Conservation (phyloP, 2,888 invertebrate genomes). For the Crepidodera aurea region DNA sequence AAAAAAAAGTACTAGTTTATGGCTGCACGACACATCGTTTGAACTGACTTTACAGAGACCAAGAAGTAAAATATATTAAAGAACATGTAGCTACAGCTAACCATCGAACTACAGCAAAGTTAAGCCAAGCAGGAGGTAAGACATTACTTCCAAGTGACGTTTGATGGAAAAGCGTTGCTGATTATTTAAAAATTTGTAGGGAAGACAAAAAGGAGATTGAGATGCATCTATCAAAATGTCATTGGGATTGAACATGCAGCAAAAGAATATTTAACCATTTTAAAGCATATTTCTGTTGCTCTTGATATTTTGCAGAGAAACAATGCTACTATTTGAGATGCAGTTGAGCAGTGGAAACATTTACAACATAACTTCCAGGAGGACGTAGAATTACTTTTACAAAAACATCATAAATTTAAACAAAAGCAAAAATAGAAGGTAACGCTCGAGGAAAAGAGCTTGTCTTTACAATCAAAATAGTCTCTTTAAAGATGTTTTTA, state of each 20-base stretch:
- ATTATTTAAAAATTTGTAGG: slow-evolving; percentile 26
- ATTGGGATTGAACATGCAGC: slow-evolving; percentile 29
- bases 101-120: slow-evolving; percentile 23
- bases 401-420: too few relatives aligned
- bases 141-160: slow-evolving; percentile 24
- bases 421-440: background rate
- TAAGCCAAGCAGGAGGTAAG: slow-evolving; percentile 14
- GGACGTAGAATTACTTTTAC: background rate
- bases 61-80: background rate
- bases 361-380: slow-evolving; percentile 6
- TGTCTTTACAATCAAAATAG: background rate
- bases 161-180: slow-evolving; percentile 15
- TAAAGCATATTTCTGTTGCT: slow-evolving; percentile 24
- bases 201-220: slow-evolving; percentile 32
- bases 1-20: too few relatives aligned
- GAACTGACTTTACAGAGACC: background rate
- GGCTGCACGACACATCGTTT: too few relatives aligned
- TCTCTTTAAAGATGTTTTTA: background rate
- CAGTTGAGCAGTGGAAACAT: slow-evolving; percentile 15
- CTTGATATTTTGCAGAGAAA: slow-evolving; percentile 14
- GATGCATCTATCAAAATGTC: slow-evolving; percentile 26
- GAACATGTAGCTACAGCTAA: slow-evolving; percentile 18
- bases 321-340: slow-evolving; percentile 18
- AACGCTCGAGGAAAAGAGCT: background rate
- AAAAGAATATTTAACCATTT: slow-evolving; percentile 28